Evolutionary conservation across 2,113 vertebrate species (phyloP), one percentile per base, ranked within the genome.

Genomic region (Australoheros scitulus): DNA sequence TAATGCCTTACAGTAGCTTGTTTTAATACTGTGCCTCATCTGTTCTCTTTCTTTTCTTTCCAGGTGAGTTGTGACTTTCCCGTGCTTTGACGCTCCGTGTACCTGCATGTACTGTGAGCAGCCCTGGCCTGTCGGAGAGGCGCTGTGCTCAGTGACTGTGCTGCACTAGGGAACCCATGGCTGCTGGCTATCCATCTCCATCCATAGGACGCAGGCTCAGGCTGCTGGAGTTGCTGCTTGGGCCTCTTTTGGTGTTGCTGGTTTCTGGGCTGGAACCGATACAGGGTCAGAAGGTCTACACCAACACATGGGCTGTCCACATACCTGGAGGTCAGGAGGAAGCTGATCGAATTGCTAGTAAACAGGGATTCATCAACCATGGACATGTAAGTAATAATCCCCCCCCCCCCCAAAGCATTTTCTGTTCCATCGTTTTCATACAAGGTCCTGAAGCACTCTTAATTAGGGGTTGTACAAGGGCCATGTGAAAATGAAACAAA

Each of bases 231-330:
- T 77, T 95, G 79, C 77, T 93, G n/a, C 94, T 96, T 43, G 96
- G 96, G 92, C 94, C 96, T 78, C 92, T 97, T 90, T 88, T 96
- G 89, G 92, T 96, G 85, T 83, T 95, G 88, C 86, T 97, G 79
- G 56, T 95, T 81, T 95, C 94, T 82, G 95, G 95, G 86, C 91
- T 90, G 58, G 91, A 57, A 70, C 94, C 95, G 22, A 93, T 93
- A 77, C 74, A 90, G 2, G 93, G 93, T 86, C 94, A 97, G 90
- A 95, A 88, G 41, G 85, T 99, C 87, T 99, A 97, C 95, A 99
- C 97, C 90, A 99, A 99, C 93, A 97, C 97, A 14, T 99, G 98
- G 98, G 98, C 98, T 0, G 97, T 99, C 90, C 96, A 95, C 7
- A 93, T 99, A 81, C 89, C 96, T 0, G 96, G 96, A 2, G 98